A percentile compares a stretch with the other conserved stretches of the same genome.
Evolutionary conservation across 2,113 vertebrate genomes (phyloP).

Genomic region (Pelecanoides urinatrix): DNA sequence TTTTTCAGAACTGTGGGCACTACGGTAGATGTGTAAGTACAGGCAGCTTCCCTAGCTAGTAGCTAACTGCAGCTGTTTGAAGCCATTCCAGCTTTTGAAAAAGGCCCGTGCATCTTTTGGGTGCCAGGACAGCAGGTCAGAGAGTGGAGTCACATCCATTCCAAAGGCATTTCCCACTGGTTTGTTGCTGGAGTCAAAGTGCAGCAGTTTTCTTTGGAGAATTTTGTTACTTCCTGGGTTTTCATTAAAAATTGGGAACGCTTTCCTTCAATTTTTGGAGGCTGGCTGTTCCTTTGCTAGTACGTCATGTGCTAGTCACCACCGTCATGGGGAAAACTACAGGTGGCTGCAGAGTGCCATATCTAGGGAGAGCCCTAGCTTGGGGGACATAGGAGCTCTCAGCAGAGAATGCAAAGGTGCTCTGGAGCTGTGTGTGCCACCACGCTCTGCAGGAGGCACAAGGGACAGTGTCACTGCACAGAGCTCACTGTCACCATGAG

Average conservation of each 20-base stretch:
- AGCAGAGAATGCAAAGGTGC: not conserved
- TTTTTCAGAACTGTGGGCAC: not conserved
- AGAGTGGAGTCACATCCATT: rapidly evolving
- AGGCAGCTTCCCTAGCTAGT: not conserved
- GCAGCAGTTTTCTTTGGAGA: not conserved
- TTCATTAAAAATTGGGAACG: not conserved
- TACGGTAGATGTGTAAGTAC: not conserved
- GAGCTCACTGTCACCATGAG: not conserved
- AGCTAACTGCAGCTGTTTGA: not conserved
- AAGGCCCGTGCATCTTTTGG: not conserved
- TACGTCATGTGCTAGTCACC: not conserved
- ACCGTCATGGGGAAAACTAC: not conserved
- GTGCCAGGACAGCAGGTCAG: not conserved
- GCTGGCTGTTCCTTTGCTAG: not conserved
- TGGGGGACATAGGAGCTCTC: not conserved
- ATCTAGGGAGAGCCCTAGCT: not conserved
- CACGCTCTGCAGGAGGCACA: not conserved
- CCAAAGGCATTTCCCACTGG: not conserved
- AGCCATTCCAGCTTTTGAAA: not conserved
- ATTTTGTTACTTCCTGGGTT: not conserved
- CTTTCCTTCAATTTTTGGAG: not conserved
- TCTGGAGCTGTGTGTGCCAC: not conserved
- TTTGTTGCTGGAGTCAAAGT: not conserved
- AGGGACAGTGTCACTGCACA: not conserved
- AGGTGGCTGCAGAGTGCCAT: not conserved